These are phyloP conservation scores for Anthopleura sola DNA, from an alignment of 64 coral and sea anemone genomes.

Conservation along the genomic window DNA sequence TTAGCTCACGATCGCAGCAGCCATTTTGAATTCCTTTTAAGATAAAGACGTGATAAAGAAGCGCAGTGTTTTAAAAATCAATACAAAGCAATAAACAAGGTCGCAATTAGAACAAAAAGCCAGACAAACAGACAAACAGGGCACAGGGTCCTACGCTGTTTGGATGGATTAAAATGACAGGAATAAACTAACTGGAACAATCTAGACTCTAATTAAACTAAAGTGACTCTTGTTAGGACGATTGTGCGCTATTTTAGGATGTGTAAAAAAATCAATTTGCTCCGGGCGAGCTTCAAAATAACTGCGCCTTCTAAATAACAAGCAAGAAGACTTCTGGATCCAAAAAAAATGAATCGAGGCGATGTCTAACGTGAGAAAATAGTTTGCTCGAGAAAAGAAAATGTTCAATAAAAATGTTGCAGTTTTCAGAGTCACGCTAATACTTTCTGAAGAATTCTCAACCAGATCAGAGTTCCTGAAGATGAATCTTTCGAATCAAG, in stretches of 20 bases:
- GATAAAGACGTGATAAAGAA: not conserved
- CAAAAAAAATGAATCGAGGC: not conserved
- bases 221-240: not conserved
- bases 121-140: not conserved
- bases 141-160: not conserved
- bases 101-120: not conserved
- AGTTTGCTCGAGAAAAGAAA: not conserved
- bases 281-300: not conserved
- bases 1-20: not conserved
- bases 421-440: not conserved
- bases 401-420: not conserved
- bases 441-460: not conserved
- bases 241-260: not conserved
- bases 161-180: not conserved
- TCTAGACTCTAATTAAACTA: not conserved
- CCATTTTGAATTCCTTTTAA: not conserved
- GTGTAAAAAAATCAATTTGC: not conserved
- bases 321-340: not conserved
- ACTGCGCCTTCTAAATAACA: not conserved
- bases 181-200: not conserved
- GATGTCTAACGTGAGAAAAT: not conserved
- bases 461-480: not conserved
- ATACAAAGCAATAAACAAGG: not conserved
- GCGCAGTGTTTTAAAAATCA: not conserved
- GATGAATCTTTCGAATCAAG: not conserved